Conservation (phyloP, 2,888 invertebrate species). For the Drosophila basisetae region DNA sequence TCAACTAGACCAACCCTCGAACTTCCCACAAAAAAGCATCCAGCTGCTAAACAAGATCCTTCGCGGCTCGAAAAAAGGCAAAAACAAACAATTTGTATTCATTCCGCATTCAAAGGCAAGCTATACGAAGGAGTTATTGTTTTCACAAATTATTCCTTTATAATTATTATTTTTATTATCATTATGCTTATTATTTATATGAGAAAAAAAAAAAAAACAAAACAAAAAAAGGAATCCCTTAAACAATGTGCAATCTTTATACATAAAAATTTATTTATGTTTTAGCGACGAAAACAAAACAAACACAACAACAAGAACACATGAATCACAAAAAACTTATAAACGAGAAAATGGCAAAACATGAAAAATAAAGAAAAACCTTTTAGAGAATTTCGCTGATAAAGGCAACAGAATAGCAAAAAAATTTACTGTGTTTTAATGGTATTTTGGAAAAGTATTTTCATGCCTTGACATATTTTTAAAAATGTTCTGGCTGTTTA, state of each 20-base stretch:
- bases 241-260: constrained; percentile 73
- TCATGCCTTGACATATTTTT: neutral
- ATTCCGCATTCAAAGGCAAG: constrained; percentile 65
- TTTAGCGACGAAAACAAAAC: constrained; percentile 42
- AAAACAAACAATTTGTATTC: constrained; percentile 64
- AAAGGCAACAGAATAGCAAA: constrained; percentile 77
- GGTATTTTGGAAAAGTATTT: neutral
- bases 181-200: constrained; percentile 69
- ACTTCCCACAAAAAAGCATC: constrained; percentile 12
- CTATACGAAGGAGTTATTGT: constrained; percentile 49
- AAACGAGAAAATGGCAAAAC: constrained; percentile 59
- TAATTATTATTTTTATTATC: constrained; percentile 46
- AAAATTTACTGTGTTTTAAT: constrained; percentile 16
- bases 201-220: constrained; percentile 43
- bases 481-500: neutral
- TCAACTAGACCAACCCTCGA: constrained; percentile 16
- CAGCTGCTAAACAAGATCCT: constrained; percentile 6
- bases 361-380: constrained; percentile 75
- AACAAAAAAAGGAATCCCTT: constrained; percentile 57
- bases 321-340: constrained; percentile 65
- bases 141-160: constrained; percentile 59
- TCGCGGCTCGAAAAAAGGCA: constrained; percentile 70
- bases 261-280: constrained; percentile 56
- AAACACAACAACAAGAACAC: constrained; percentile 42
- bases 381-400: constrained; percentile 81